Evolutionary conservation across 2,113 vertebrate genomes (phyloP).

Genomic region (Bungarus multicinctus): DNA sequence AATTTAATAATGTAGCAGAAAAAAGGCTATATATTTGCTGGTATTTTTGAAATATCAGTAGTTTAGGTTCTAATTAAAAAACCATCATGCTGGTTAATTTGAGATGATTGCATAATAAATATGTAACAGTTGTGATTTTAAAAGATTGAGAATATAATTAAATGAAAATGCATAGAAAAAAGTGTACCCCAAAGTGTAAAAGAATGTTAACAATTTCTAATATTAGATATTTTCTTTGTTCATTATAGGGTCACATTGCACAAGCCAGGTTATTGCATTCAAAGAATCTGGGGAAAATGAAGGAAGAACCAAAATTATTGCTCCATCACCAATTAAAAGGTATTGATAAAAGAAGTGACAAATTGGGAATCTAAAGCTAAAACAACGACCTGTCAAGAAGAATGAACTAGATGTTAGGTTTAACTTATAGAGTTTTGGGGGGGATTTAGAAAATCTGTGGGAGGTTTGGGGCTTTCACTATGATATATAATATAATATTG

Average conservation of each 20-base stretch:
- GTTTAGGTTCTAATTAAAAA: neutral
- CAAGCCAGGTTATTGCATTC: constrained; percentile 62
- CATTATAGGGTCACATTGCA: constrained; percentile 66
- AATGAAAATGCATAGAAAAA: constrained; percentile 2
- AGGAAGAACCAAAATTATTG: constrained; percentile 74
- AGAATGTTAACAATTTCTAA: neutral
- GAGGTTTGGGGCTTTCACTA: neutral
- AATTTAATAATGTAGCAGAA: neutral
- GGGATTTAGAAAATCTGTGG: neutral
- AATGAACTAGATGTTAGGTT: neutral
- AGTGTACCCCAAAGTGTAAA: neutral
- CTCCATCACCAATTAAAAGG: constrained; percentile 80
- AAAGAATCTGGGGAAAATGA: constrained; percentile 72
- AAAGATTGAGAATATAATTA: neutral
- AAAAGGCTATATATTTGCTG: neutral
- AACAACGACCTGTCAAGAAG: neutral
- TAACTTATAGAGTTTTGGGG: neutral
- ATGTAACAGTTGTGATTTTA: neutral
- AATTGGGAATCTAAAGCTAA: neutral
- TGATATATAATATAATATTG: neutral
- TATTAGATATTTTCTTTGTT: neutral
- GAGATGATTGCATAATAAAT: neutral
- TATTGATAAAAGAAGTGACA: constrained; percentile 35
- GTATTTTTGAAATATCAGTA: neutral
- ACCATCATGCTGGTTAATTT: neutral